Evolutionary conservation across 1,140 invertebrate genomes (phyloP).

Genomic region (Antheraea mylitta): DNA sequence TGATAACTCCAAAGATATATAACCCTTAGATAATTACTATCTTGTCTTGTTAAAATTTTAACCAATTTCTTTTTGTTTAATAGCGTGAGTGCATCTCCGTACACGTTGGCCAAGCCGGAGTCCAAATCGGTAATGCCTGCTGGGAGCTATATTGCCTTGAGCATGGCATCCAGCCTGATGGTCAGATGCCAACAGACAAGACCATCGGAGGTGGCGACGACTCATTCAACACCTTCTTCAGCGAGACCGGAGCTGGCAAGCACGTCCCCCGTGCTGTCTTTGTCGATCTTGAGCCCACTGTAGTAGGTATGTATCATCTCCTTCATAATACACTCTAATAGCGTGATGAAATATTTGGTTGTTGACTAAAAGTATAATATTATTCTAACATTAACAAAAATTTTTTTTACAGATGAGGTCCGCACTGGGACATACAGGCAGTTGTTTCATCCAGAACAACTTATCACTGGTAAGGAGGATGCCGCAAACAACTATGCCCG

Average conservation of each 20-base stretch:
- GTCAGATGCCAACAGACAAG: conserved; percentile 84
- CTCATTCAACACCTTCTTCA: conserved; percentile 95
- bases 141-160: conserved; percentile 90
- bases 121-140: conserved; percentile 90
- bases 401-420: conserved; percentile 81
- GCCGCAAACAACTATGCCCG: conserved; percentile 94
- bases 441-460: conserved; percentile 92
- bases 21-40: too few species aligned
- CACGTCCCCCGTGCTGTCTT: conserved; percentile 93
- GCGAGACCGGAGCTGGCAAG: conserved; percentile 93
- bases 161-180: conserved; percentile 90
- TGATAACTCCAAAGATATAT: too few species aligned
- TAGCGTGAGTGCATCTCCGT: conserved; percentile 84
- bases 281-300: conserved; percentile 93
- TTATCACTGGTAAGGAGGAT: conserved; percentile 93
- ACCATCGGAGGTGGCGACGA: conserved; percentile 86
- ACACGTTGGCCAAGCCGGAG: conserved; percentile 87
- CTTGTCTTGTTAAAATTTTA: neutral
- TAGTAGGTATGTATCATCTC: conserved; percentile 83
- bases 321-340: too few species aligned
- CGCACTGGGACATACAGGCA: conserved; percentile 91
- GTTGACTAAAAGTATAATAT: too few species aligned
- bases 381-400: neutral
- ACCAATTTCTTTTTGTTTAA: conserved; percentile 29
- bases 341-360: too few species aligned